phyloP scores from a whole-genome alignment of 2,797 vertebrate genomes.

The Pipistrellus nathusii region DNA sequence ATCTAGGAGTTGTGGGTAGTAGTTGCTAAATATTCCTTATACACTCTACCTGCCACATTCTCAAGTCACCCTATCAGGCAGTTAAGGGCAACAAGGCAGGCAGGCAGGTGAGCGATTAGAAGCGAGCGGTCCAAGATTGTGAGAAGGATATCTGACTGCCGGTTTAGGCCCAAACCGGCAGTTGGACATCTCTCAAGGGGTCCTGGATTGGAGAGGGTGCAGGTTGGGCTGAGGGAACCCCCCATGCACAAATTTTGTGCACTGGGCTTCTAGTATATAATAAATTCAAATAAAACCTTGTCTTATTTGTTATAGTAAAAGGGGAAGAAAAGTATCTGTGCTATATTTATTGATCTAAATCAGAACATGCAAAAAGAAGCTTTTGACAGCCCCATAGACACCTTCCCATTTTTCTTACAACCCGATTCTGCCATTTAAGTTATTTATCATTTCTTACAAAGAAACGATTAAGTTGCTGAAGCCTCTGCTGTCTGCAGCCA shows the following conservation, averaged over 20 bases:
- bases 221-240: too few relatives aligned
- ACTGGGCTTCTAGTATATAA: too few relatives aligned
- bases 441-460: neutral
- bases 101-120: too few relatives aligned
- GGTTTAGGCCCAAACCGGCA: too few relatives aligned
- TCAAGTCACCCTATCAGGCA: neutral
- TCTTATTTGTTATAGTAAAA: constrained; percentile 17
- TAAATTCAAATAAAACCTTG: neutral
- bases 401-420: neutral
- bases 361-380: neutral
- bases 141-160: too few relatives aligned
- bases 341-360: neutral
- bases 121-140: too few relatives aligned
- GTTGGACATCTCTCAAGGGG: too few relatives aligned
- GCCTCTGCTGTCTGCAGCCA: neutral
- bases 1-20: neutral
- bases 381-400: neutral
- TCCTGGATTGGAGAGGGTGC: too few relatives aligned
- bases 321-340: neutral
- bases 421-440: neutral
- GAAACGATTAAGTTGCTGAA: neutral
- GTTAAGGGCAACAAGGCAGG: too few relatives aligned
- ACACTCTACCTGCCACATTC: rapidly evolving
- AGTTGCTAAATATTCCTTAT: neutral
- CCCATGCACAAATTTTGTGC: too few relatives aligned